Evolutionary conservation across 2,113 vertebrate species (phyloP).

Genomic region (Lepisosteus osseus): DNA sequence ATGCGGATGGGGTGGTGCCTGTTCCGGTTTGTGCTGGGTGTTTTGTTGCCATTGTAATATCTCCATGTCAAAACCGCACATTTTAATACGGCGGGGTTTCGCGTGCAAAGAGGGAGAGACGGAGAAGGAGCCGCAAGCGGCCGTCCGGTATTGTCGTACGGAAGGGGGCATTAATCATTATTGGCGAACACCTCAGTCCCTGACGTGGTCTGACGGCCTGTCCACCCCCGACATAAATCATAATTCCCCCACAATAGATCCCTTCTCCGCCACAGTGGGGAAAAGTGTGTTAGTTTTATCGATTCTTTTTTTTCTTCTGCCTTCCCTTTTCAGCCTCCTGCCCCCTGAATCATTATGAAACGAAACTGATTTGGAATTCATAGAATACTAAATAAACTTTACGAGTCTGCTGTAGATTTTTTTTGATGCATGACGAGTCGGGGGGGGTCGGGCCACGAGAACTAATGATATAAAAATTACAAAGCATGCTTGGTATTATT

Average conservation of each 20-base stretch:
- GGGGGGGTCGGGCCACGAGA: conserved; percentile 66
- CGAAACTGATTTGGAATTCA: conserved; percentile 99
- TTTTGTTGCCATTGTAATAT: too few species aligned
- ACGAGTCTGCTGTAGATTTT: conserved; percentile 82
- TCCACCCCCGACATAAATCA: conserved; percentile 98
- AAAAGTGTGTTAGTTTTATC: conserved; percentile 96
- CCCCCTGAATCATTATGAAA: conserved; percentile 95
- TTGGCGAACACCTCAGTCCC: conserved; percentile 94
- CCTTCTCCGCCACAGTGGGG: conserved; percentile 87
- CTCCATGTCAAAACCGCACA: too few species aligned
- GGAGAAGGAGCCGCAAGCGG: conserved; percentile 21
- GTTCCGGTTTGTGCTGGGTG: conserved; percentile 5
- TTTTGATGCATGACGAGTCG: conserved; percentile 79
- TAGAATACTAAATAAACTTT: conserved; percentile 99
- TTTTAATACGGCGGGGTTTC: too few species aligned
- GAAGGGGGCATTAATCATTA: conserved; percentile 95
- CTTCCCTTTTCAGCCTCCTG: conserved; percentile 43
- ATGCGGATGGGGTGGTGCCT: neutral
- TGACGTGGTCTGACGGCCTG: conserved; percentile 80
- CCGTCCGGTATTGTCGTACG: conserved; percentile 50
- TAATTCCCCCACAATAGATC: conserved; percentile 99
- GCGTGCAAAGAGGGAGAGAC: conserved; percentile 3
- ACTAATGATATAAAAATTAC: conserved; percentile 99
- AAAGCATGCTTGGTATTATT: conserved; percentile 93
- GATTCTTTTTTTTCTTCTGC: conserved; percentile 76